Base-by-base conservation (phyloP, 2,888 invertebrate genomes). In the Zygogramma bicolorata region DNA sequence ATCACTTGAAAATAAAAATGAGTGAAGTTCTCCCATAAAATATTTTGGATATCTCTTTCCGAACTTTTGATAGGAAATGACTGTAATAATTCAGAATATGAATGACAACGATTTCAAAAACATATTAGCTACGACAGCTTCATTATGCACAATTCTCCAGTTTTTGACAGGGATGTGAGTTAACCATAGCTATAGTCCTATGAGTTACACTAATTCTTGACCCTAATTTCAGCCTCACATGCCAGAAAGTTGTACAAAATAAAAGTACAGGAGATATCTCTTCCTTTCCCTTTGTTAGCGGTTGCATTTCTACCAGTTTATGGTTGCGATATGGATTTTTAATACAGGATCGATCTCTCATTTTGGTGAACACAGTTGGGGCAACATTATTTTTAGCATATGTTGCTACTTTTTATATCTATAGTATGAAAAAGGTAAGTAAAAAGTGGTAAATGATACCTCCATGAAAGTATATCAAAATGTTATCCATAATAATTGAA, bases 131-230 rank as follows among this genome's bases (percentile, higher is more conserved):
- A 83, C 87, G 3, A 88, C 91, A 53, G 95, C 96, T 40, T 94
- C 95, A 59, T 87, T 93, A 73, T 92, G 93, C 75, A 95, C 96
- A 15, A 91, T 96, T 78, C 87, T 94, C 73, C 95, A 96, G 84
- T 96, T 95, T 90, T 88, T 96, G 79, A 93, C 95, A 72, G 96
- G 96, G 88, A 90, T 91, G 96, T 96, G 91, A 92, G 94, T 91
- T 58, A 10, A 29, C 29, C 25, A n/a, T 22, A 10, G n/a, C n/a
- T 13, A 13, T 63, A 25, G 10, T 25, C 40, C 2, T 20, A 27
- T 31, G 59, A 67, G 60, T 38, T 10, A 13, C n/a, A n/a, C n/a
- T n/a, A n/a, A n/a, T n/a, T n/a, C n/a, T n/a, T n/a, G n/a, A n/a
- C n/a, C 18, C 20, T 10, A 46, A 46, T 91, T 90, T 68, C 85